phyloP scores from a whole-genome alignment of 2,888 invertebrate species.

The Eupithecia insigniata region DNA sequence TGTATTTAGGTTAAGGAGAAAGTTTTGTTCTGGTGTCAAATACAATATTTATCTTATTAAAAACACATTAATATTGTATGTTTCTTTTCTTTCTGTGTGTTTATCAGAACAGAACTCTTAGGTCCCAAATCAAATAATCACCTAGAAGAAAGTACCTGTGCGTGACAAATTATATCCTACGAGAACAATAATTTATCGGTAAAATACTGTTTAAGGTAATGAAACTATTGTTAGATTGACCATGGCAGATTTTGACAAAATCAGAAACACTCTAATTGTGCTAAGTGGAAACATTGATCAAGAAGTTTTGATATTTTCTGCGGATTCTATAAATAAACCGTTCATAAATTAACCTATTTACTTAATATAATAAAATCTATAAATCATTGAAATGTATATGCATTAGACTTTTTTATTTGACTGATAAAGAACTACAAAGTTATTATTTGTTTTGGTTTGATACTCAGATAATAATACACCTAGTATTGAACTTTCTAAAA shows the following conservation, averaged over 20 bases:
- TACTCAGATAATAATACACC: background rate
- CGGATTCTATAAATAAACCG: background rate
- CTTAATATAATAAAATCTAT: no score
- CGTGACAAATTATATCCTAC: slow-evolving; percentile 27
- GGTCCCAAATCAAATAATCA: background rate
- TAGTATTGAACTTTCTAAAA: background rate
- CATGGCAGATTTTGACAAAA: slow-evolving; percentile 21
- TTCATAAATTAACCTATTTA: background rate
- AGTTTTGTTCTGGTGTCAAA: slow-evolving; percentile 19
- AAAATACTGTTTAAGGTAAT: background rate
- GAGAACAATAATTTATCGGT: background rate
- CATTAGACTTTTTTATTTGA: no score
- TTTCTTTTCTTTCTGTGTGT: background rate
- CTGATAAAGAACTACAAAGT: no score
- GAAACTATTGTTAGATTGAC: slow-evolving; percentile 8
- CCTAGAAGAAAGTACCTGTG: slow-evolving; percentile 23
- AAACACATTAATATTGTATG: background rate
- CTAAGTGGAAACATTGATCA: slow-evolving; percentile 12
- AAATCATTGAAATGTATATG: no score
- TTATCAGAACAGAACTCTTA: slow-evolving; percentile 4
- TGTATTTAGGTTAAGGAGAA: slow-evolving; percentile 35
- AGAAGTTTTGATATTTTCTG: slow-evolving; percentile 22
- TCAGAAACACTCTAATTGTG: slow-evolving; percentile 26
- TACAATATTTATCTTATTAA: background rate
- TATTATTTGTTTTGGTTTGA: no score